A percentile compares a stretch with the other conserved stretches of the same genome.
phyloP scores from a whole-genome alignment of 2,113 vertebrate species.

The Toxotes chatareus region DNA sequence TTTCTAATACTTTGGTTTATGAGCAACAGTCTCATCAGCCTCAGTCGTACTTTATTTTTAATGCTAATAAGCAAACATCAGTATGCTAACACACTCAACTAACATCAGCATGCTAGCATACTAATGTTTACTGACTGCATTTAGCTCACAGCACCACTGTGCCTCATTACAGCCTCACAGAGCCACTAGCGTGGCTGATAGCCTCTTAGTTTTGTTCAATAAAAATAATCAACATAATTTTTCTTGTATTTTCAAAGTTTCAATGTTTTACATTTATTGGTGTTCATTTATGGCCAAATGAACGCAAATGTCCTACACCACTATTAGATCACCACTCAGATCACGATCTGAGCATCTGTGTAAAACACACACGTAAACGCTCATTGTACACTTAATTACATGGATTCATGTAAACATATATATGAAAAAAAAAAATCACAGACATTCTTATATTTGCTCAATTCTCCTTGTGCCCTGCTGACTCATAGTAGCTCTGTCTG shows the following conservation, averaged over 20 bases:
- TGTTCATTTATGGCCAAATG: neutral
- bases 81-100: no score
- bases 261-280: neutral
- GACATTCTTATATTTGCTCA: neutral
- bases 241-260: neutral
- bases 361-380: neutral
- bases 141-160: neutral
- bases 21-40: no score
- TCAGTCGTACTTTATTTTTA: no score
- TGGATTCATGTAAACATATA: conserved; percentile 11
- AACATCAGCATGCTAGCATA: neutral
- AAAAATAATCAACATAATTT: neutral
- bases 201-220: neutral
- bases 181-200: neutral
- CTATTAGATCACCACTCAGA: neutral
- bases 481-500: conserved; percentile 49
- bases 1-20: no score
- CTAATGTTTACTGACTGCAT: no score
- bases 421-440: neutral
- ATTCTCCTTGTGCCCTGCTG: conserved; percentile 15
- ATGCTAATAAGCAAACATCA: no score
- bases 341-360: neutral
- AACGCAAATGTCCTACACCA: neutral
- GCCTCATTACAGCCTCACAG: neutral
- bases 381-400: neutral